Evolutionary conservation across 2,888 invertebrate genomes (phyloP).

Genomic region (Sinotaia quadrata): DNA sequence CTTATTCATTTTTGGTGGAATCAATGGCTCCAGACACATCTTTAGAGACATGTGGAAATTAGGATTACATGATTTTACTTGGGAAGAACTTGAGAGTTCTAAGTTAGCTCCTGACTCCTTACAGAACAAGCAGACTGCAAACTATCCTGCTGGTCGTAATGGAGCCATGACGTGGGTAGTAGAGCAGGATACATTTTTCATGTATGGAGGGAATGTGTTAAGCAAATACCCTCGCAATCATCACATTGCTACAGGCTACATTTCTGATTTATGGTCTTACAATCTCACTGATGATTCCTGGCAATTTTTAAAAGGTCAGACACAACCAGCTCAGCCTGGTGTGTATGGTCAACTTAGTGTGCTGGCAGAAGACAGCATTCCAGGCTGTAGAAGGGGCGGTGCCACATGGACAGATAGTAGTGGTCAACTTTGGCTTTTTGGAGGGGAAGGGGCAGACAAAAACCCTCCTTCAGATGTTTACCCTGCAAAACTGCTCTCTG

Average conservation of each 20-base stretch:
- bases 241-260: slow-evolving; percentile 47
- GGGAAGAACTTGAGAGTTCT: slow-evolving; percentile 40
- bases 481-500: slow-evolving; percentile 46
- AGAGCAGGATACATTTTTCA: slow-evolving; percentile 38
- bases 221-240: slow-evolving; percentile 39
- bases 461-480: slow-evolving; percentile 36
- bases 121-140: slow-evolving; percentile 9
- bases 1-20: slow-evolving; percentile 57
- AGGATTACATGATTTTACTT: slow-evolving; percentile 44
- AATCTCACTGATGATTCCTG: slow-evolving; percentile 43
- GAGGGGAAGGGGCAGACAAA: slow-evolving; percentile 54
- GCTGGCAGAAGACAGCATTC: slow-evolving; percentile 32
- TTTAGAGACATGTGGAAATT: slow-evolving; percentile 59
- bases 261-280: slow-evolving; percentile 57
- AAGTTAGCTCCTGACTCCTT: slow-evolving; percentile 14
- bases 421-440: slow-evolving; percentile 60
- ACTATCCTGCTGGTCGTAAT: slow-evolving; percentile 49
- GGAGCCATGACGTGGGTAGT: neutral
- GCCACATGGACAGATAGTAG: slow-evolving; percentile 48
- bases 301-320: slow-evolving; percentile 40
- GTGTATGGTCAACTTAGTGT: slow-evolving; percentile 36
- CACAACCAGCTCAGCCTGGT: slow-evolving; percentile 36
- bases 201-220: slow-evolving; percentile 60
- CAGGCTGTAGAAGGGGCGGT: slow-evolving; percentile 52
- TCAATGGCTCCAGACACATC: slow-evolving; percentile 40